phyloP scores from a whole-genome alignment of 2,113 vertebrate species.

The Physeter macrocephalus region DNA sequence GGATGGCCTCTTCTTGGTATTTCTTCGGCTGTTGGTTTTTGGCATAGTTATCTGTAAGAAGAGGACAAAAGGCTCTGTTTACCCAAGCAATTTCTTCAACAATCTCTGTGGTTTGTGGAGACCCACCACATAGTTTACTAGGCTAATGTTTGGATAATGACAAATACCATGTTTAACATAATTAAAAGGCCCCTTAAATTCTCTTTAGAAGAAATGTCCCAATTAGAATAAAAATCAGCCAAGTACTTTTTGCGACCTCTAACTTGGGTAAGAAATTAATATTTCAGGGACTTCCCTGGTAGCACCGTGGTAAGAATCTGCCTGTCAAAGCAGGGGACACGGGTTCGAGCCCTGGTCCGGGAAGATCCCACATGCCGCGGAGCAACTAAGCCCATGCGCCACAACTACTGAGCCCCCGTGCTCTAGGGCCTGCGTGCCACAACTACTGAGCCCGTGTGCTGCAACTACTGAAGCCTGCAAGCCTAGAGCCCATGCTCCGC shows the following conservation, averaged over 20 bases:
- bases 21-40: conserved; percentile 83
- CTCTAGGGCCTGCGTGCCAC: no score
- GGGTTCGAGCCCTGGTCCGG: no score
- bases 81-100: neutral
- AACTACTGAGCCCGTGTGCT: no score
- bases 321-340: no score
- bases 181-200: neutral
- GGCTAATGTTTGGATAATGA: neutral
- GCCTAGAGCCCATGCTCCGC: no score
- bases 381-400: no score
- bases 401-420: no score
- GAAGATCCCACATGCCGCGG: no score
- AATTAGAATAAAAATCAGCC: neutral
- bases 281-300: neutral
- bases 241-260: neutral
- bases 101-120: neutral
- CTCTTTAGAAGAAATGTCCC: neutral
- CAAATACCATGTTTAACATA: neutral
- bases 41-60: conserved; percentile 86
- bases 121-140: neutral
- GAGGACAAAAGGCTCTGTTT: neutral
- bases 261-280: neutral
- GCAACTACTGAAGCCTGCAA: no score
- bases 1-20: conserved; percentile 84
- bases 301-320: no score